Percentiles rank a stretch among this genome's conserved stretches.
Evolutionary conservation across 1,140 invertebrate genomes (phyloP).

Genomic region (Gryllus bimaculatus): DNA sequence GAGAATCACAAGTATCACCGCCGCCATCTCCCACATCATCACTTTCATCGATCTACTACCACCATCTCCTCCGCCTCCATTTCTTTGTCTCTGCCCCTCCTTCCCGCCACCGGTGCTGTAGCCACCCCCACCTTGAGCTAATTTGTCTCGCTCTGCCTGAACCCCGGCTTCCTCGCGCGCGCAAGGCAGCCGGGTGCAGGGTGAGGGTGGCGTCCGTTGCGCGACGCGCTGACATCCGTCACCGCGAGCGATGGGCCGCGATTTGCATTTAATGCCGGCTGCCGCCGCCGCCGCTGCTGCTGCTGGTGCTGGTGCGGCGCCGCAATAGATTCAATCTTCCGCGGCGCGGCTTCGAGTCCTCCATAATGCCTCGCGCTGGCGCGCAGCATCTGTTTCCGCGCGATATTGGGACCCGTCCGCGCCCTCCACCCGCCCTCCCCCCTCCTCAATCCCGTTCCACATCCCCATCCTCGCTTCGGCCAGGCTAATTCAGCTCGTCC

Average conservation of each 20-base stretch:
- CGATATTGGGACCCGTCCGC: background rate
- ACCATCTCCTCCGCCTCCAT: no score
- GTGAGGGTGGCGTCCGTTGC: no score
- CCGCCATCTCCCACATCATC: no score
- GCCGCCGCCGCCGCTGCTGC: no score
- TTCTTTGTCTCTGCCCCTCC: no score
- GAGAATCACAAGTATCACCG: no score
- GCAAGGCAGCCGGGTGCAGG: background rate
- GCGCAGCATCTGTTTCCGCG: background rate
- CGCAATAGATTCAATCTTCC: background rate
- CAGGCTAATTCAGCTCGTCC: no score
- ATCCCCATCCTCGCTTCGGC: background rate
- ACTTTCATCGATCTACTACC: no score
- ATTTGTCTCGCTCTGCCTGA: no score
- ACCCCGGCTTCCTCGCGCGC: background rate
- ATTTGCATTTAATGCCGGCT: background rate
- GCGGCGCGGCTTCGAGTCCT: background rate
- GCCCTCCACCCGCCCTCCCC: background rate
- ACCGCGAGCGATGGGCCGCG: background rate
- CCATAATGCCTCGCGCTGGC: background rate
- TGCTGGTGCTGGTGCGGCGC: no score
- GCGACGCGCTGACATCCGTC: background rate
- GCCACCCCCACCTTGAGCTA: no score
- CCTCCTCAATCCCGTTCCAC: background rate
- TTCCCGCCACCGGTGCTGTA: no score